Evolutionary conservation across 2,113 vertebrate species (phyloP).

Genomic region (Colinus virginianus): DNA sequence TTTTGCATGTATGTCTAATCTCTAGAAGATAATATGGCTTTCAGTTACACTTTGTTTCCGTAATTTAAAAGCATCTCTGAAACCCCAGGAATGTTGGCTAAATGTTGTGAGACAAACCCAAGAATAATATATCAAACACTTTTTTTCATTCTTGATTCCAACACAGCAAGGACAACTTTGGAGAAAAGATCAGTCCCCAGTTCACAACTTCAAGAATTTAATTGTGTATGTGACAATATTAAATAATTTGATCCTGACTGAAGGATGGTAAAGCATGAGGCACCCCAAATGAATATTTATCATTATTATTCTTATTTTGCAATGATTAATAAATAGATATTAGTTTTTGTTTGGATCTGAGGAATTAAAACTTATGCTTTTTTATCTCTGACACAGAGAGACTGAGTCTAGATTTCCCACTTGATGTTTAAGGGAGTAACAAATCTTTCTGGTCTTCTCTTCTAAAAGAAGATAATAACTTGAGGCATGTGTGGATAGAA

Average conservation of each 20-base stretch:
- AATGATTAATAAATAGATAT: background rate
- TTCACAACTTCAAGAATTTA: background rate
- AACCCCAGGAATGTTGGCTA: accelerated
- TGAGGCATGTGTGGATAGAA: background rate
- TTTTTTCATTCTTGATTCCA: background rate
- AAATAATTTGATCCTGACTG: background rate
- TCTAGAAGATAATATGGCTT: background rate
- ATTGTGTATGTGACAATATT: background rate
- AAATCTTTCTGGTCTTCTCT: background rate
- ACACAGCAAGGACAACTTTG: background rate
- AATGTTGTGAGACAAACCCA: background rate
- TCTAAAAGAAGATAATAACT: background rate
- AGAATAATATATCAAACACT: background rate
- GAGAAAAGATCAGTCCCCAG: background rate
- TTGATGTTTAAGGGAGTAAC: background rate
- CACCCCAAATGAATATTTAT: background rate
- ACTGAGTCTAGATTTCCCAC: background rate
- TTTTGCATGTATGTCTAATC: background rate
- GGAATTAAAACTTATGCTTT: background rate
- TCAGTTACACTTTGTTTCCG: background rate
- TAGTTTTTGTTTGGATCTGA: background rate
- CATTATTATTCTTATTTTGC: background rate
- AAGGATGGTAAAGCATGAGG: background rate
- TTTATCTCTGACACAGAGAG: background rate
- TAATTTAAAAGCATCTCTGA: background rate